Conservation (phyloP, 2,888 invertebrate genomes). For the Drosophila limbata region DNA sequence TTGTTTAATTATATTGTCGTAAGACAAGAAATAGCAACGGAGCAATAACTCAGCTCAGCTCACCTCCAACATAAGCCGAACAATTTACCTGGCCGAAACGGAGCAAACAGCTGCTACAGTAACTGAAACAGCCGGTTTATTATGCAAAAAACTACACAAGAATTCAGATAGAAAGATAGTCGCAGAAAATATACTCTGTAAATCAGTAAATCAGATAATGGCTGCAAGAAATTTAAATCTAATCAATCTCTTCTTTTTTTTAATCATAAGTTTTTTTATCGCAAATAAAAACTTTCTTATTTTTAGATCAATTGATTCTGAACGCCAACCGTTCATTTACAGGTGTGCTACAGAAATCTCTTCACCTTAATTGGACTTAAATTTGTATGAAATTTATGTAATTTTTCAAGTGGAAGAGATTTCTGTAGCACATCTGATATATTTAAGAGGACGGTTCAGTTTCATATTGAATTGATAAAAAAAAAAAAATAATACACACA, state of each 20-base stretch:
- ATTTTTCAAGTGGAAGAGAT: too few species aligned
- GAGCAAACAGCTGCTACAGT: conserved; percentile 50
- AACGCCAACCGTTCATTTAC: too few species aligned
- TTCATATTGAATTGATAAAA: not conserved
- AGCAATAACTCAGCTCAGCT: conserved; percentile 38
- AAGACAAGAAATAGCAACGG: conserved; percentile 44
- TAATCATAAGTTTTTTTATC: too few species aligned
- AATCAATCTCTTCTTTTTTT: too few species aligned
- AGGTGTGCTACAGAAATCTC: too few species aligned
- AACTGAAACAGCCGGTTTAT: conserved; percentile 53
- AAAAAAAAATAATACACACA: not conserved
- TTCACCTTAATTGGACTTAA: too few species aligned
- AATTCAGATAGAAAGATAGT: not conserved
- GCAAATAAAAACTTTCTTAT: not conserved
- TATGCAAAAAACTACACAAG: conserved; percentile 26
- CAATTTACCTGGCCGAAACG: conserved; percentile 19
- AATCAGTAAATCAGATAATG: too few species aligned
- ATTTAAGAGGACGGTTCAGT: not conserved
- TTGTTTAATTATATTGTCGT: conserved; percentile 47
- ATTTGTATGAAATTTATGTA: too few species aligned
- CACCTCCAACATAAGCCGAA: conserved; percentile 32
- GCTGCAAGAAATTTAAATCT: too few species aligned
- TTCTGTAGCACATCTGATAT: too few species aligned
- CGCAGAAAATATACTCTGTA: conserved; percentile 33
- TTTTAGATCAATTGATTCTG: not conserved